Conservation (phyloP, 2,113 vertebrate genomes). For the Thamnaconus septentrionalis region DNA sequence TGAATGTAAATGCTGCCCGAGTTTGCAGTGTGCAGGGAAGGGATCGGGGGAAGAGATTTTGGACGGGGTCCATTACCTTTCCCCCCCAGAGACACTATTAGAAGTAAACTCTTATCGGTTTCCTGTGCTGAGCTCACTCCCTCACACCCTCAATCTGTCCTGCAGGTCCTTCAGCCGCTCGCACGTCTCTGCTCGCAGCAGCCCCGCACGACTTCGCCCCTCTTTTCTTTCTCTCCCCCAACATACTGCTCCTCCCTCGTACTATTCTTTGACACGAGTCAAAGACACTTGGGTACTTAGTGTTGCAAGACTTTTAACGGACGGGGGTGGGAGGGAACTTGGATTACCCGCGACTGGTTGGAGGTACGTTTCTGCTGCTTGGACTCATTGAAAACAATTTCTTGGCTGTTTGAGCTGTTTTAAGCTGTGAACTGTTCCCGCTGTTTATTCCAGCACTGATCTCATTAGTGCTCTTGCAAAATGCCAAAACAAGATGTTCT, state of each 20-base stretch:
- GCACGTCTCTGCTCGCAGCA: neutral
- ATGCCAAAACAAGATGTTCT: too few relatives aligned
- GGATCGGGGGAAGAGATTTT: constrained; percentile 12
- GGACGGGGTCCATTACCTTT: constrained; percentile 19
- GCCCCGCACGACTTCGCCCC: neutral
- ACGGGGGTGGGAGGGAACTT: neutral
- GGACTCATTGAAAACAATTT: neutral
- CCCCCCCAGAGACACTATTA: constrained; percentile 48
- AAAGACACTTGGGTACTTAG: too few relatives aligned
- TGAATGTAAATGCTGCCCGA: neutral
- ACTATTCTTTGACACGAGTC: too few relatives aligned
- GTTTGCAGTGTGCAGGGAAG: neutral
- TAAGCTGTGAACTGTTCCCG: neutral
- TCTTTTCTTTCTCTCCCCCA: neutral
- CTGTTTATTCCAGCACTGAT: neutral
- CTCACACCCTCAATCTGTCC: constrained; percentile 21
- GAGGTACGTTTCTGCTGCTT: constrained; percentile 22
- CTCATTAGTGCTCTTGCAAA: too few relatives aligned
- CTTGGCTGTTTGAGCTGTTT: neutral
- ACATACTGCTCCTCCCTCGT: neutral
- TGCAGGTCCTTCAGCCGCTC: constrained; percentile 1
- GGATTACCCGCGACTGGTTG: constrained; percentile 2
- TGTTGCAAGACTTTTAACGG: neutral
- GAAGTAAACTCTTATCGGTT: constrained; percentile 38
- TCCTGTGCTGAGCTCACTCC: constrained; percentile 40